Evolutionary conservation across 2,888 invertebrate genomes (phyloP).

Genomic region (Cosmopolites sordidus): DNA sequence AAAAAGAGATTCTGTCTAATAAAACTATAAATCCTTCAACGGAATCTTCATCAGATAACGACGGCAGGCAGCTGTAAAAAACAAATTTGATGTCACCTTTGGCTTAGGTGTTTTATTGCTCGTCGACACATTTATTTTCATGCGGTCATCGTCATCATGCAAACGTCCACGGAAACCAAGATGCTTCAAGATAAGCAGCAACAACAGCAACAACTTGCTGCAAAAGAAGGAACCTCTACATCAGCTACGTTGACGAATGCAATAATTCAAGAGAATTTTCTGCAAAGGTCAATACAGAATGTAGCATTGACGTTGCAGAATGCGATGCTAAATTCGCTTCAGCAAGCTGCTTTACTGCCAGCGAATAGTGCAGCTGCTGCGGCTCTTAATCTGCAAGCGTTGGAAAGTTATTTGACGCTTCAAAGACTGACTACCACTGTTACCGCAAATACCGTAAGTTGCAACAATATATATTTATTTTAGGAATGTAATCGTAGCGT

Average conservation of each 20-base stretch:
- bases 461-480: too few relatives aligned
- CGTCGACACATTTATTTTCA: neutral
- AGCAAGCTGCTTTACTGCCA: constrained; percentile 77
- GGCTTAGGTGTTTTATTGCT: too few relatives aligned
- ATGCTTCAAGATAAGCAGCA: constrained; percentile 27
- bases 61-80: constrained; percentile 2
- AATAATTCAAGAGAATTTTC: constrained; percentile 61
- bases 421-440: constrained; percentile 72
- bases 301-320: constrained; percentile 79
- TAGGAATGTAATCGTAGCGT: too few relatives aligned
- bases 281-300: constrained; percentile 59
- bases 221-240: constrained; percentile 3
- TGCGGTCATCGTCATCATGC: constrained; percentile 17
- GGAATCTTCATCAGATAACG: constrained; percentile 8
- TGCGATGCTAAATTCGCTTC: constrained; percentile 78
- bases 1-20: neutral
- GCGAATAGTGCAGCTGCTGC: constrained; percentile 81
- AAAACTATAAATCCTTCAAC: constrained; percentile 3
- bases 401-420: constrained; percentile 80
- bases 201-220: constrained; percentile 25
- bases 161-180: constrained; percentile 25
- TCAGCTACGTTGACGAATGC: constrained; percentile 42
- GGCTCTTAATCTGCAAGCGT: constrained; percentile 77
- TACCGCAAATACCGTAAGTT: constrained; percentile 47
- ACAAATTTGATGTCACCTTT: too few relatives aligned